A percentile compares a stretch with the other conserved stretches of the same genome.
These are phyloP conservation scores for Matsumurasca onukii DNA, from an alignment of 1,140 invertebrate species.

Conservation along the genomic window DNA sequence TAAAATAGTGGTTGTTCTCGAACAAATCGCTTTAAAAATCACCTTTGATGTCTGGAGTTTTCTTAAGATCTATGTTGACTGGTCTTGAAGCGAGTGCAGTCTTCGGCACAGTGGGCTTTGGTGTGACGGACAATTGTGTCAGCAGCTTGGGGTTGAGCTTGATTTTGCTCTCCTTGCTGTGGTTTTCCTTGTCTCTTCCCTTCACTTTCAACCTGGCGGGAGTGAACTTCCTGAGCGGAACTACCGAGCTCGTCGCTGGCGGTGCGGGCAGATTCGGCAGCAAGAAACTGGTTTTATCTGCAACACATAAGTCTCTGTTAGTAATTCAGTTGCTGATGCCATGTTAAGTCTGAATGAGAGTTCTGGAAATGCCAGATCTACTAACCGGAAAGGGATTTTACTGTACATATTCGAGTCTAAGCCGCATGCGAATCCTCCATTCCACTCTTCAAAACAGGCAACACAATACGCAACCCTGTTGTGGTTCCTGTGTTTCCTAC, in stretches of 20 bases:
- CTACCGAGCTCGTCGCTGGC: not conserved
- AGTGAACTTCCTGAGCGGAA: not conserved
- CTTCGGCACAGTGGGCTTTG: not conserved
- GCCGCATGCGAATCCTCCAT: not conserved
- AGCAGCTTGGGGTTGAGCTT: no score
- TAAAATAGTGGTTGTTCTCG: no score
- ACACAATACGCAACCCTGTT: no score
- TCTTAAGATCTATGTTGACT: not conserved
- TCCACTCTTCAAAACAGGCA: no score
- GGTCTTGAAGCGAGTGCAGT: not conserved
- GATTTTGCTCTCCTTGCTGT: no score
- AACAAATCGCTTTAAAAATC: not conserved
- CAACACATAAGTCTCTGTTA: not conserved
- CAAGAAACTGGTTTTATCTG: conserved; percentile 6
- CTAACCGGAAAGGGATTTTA: not conserved
- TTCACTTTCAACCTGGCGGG: not conserved
- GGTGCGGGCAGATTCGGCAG: not conserved
- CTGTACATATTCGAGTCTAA: not conserved
- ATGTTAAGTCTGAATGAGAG: not conserved
- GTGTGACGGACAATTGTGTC: not conserved
- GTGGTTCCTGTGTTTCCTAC: no score
- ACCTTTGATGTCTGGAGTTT: not conserved
- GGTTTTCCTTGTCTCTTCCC: no score
- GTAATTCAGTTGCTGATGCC: not conserved
- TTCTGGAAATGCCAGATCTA: not conserved